Evolutionary conservation across 2,797 vertebrate species (phyloP).

Genomic region (Danio albolineatus): DNA sequence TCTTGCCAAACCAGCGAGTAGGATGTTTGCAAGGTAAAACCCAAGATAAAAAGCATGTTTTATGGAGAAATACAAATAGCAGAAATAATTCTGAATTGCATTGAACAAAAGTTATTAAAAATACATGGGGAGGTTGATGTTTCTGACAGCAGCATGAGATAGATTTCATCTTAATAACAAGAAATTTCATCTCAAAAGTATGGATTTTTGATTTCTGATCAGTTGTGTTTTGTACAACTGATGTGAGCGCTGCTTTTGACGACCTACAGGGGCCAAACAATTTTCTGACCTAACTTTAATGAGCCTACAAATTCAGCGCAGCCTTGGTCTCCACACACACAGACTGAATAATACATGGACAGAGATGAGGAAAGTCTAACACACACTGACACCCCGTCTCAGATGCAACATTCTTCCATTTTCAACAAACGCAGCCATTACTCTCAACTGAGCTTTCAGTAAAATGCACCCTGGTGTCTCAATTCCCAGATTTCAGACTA

Average conservation of each 20-base stretch:
- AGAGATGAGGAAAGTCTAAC: slow-evolving; percentile 35
- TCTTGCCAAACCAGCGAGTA: neutral
- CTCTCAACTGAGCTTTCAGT: slow-evolving; percentile 17
- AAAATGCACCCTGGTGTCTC: neutral
- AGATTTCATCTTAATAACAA: neutral
- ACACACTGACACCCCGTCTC: slow-evolving; percentile 38
- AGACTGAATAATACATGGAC: slow-evolving; percentile 46
- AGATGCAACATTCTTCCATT: slow-evolving; percentile 38
- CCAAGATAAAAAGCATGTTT: neutral
- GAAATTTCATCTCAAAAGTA: neutral
- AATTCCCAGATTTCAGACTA: slow-evolving; percentile 7
- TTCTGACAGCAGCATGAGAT: neutral
- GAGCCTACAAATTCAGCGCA: slow-evolving; percentile 17
- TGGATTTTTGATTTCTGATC: slow-evolving; percentile 14
- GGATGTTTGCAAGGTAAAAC: neutral
- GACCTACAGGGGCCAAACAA: slow-evolving; percentile 8
- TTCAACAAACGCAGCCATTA: slow-evolving; percentile 39
- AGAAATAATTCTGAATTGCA: neutral
- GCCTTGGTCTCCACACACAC: slow-evolving; percentile 1
- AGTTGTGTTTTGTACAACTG: slow-evolving; percentile 8
- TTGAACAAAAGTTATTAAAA: neutral
- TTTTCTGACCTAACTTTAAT: slow-evolving; percentile 24
- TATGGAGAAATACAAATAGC: neutral
- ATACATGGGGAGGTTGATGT: neutral
- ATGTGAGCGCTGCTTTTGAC: neutral